Conservation (phyloP, 2,888 invertebrate species). For the Galerucella nymphaeae region DNA sequence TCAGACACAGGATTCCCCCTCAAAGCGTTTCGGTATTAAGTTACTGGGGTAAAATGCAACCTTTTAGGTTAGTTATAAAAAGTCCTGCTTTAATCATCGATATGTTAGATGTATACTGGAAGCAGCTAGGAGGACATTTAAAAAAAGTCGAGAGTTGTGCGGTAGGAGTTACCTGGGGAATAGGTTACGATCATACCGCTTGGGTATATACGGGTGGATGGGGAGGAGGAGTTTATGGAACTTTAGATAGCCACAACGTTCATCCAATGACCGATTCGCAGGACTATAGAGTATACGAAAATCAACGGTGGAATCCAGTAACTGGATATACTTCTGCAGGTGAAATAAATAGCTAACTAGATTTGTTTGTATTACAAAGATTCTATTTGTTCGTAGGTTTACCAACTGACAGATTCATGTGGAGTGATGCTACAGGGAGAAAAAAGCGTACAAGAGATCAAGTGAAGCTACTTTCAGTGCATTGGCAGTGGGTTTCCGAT, state of each 20-base stretch:
- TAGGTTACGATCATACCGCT: constrained; percentile 90
- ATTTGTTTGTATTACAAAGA: background rate
- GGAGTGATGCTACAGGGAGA: constrained; percentile 90
- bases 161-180: constrained; percentile 89
- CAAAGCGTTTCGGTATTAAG: constrained; percentile 78
- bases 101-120: constrained; percentile 84
- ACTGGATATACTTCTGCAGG: constrained; percentile 86
- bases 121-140: constrained; percentile 89
- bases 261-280: constrained; percentile 86
- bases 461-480: constrained; percentile 84
- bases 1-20: constrained; percentile 80
- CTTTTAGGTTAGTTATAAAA: constrained; percentile 76
- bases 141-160: constrained; percentile 80
- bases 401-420: constrained; percentile 89
- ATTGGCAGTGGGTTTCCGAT: constrained; percentile 93
- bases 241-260: constrained; percentile 69
- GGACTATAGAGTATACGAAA: constrained; percentile 91
- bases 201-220: constrained; percentile 92
- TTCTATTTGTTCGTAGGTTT: constrained; percentile 67
- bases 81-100: constrained; percentile 71
- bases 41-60: constrained; percentile 81
- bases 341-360: constrained; percentile 28
- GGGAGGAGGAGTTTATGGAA: constrained; percentile 85
- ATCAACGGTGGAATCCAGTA: constrained; percentile 94
- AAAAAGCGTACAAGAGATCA: constrained; percentile 87